Percentiles rank a stretch among this genome's conserved stretches.
These are phyloP conservation scores for Epicampocera succincta DNA, from an alignment of 2,888 invertebrate genomes.

Conservation along the genomic window DNA sequence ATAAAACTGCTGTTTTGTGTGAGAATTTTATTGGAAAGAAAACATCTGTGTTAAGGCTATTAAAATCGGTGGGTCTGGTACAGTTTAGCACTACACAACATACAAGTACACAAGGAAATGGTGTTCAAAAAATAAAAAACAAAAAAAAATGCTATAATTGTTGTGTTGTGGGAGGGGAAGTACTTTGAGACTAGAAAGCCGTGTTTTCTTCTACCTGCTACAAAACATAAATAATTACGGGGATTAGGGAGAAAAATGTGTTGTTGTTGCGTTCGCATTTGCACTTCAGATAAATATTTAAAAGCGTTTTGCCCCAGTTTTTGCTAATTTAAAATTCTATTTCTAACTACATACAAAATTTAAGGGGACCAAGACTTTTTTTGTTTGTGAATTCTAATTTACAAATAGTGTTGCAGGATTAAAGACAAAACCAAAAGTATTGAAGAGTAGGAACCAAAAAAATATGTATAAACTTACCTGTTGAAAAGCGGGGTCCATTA, in stretches of 20 bases:
- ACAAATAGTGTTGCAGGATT: conserved; percentile 1
- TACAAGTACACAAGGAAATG: neutral
- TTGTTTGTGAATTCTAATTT: neutral
- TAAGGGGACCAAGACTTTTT: neutral
- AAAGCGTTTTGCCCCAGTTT: neutral
- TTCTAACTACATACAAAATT: conserved; percentile 29
- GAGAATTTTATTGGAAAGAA: neutral
- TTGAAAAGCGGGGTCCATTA: conserved; percentile 79
- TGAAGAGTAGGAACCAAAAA: neutral
- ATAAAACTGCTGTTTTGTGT: neutral
- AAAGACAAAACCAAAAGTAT: no score
- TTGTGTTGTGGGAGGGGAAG: neutral
- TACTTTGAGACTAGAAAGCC: neutral
- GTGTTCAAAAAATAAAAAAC: neutral
- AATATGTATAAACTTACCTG: conserved; percentile 74
- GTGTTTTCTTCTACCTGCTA: conserved; percentile 14
- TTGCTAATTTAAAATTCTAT: conserved; percentile 1
- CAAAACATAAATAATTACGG: conserved; percentile 35
- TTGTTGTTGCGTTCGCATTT: neutral
- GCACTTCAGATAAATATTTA: neutral
- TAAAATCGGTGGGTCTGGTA: no score
- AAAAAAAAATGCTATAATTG: neutral
- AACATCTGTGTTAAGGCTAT: neutral
- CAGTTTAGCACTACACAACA: neutral
- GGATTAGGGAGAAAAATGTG: conserved; percentile 33